Evolutionary conservation across 1,140 invertebrate genomes (phyloP), one percentile per base, ranked within the genome.

Genomic region (Cherax quadricarinatus): DNA sequence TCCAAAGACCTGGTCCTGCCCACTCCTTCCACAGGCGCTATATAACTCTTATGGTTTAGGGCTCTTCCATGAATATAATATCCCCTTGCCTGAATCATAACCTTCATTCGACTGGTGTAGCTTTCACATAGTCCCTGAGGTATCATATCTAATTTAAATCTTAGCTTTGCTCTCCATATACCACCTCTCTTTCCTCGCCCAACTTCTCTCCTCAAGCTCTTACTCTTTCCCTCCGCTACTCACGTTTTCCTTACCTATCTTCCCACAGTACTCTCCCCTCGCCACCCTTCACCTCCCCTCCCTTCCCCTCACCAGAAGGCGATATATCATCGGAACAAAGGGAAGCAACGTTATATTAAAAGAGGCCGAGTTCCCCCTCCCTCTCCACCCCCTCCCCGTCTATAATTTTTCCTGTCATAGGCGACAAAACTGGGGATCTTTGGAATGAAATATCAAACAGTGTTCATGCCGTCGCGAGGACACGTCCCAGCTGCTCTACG

Each of bases 321-420:
- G 7, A 85, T 85, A 85, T 66, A 85, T 85, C 83, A 85, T 70
- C 60, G n/a, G 60, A 85, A 85, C 83, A 85, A 85, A 85, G 83
- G 83, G 83, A 85, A 70, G 83, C 83, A 85, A 16, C 82, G 60
- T 70, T 70, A 85, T 85, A 85, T 85, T 85, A 85, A 85, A 85
- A 85, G 83, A 70, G 83, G 57, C 60, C 4, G n/a, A 75, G 70
- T 12, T 75, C 6, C 70, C n/a, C 70, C 70, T 41, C 30, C 62
- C 53, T 6, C 53, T 12, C 53, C 53, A 57, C 53, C 53, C 53
- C 53, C 6, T 9, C 53, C 53, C 53, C 53, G 7, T 14, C 62
- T 6, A 85, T 85, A 70, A 85, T 24, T 85, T 85, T 84, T 85
- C 83, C 24, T 16, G 83, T 85, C 66, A 85, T 75, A 75, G 1